Evolutionary conservation across 2,797 vertebrate genomes (phyloP).

Genomic region (Limosa lapponica): DNA sequence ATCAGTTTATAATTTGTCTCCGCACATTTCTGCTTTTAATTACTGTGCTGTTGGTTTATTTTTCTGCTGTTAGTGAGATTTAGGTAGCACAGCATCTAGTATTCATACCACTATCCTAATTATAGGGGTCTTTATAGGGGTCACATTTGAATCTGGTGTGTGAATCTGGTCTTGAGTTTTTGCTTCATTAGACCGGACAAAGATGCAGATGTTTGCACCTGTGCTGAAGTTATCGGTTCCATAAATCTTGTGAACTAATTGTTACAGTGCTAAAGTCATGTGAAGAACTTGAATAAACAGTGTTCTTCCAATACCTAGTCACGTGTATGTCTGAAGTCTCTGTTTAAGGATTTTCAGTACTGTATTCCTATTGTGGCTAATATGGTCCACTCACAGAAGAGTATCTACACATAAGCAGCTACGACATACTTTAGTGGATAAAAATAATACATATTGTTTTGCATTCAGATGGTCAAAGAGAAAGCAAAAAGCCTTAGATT

Average conservation of each 20-base stretch:
- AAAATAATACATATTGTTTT: neutral
- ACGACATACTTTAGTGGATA: neutral
- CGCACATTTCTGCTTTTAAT: neutral
- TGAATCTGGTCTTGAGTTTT: neutral
- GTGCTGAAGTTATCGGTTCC: neutral
- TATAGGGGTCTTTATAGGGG: neutral
- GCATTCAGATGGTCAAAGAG: neutral
- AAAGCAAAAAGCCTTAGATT: neutral
- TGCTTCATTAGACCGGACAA: neutral
- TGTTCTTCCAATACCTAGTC: neutral
- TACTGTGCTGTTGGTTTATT: neutral
- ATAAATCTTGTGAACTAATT: neutral
- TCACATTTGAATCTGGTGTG: neutral
- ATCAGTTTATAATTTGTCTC: neutral
- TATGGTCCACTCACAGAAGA: neutral
- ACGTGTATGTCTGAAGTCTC: neutral
- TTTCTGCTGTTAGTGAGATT: neutral
- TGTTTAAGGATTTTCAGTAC: neutral
- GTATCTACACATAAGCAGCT: neutral
- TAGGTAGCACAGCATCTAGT: neutral
- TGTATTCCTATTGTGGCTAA: neutral
- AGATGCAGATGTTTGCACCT: neutral
- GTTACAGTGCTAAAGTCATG: neutral
- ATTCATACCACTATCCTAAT: neutral
- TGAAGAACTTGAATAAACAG: neutral